Evolutionary conservation across 2,113 vertebrate genomes (phyloP).

Genomic region (Macrotis lagotis): DNA sequence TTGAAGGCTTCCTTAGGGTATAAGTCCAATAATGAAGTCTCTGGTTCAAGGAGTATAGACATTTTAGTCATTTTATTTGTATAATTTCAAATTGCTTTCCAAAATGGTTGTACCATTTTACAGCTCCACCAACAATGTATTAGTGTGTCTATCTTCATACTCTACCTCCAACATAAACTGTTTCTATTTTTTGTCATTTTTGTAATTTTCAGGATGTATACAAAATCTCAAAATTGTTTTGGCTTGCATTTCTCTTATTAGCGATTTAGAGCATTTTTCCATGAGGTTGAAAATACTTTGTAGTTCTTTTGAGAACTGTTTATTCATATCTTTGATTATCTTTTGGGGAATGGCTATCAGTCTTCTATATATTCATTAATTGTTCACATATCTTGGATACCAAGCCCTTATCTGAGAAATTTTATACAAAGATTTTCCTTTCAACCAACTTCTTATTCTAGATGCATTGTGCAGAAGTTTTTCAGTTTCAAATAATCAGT

Average conservation of each 20-base stretch:
- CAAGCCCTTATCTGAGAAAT: not conserved
- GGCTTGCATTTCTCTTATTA: not conserved
- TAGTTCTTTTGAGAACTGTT: not conserved
- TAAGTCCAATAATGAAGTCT: not conserved
- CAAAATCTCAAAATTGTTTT: not conserved
- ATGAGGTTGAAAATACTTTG: not conserved
- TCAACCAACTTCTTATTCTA: not conserved
- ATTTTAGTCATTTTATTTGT: not conserved
- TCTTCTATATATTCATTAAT: not conserved
- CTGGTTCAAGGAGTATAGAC: not conserved
- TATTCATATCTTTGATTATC: not conserved
- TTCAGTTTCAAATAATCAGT: not conserved
- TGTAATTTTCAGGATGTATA: not conserved
- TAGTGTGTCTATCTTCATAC: not conserved
- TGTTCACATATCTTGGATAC: not conserved
- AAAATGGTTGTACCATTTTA: not conserved
- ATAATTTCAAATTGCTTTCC: not conserved
- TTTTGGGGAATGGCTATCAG: not conserved
- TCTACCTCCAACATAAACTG: not conserved
- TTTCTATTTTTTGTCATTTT: not conserved
- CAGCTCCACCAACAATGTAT: not conserved
- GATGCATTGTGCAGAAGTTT: not conserved
- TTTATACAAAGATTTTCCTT: not conserved
- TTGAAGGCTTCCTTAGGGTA: not conserved
- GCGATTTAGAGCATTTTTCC: not conserved